These are phyloP conservation scores for Troides oblongomaculatus DNA, from an alignment of 2,888 invertebrate species.

Conservation along the genomic window DNA sequence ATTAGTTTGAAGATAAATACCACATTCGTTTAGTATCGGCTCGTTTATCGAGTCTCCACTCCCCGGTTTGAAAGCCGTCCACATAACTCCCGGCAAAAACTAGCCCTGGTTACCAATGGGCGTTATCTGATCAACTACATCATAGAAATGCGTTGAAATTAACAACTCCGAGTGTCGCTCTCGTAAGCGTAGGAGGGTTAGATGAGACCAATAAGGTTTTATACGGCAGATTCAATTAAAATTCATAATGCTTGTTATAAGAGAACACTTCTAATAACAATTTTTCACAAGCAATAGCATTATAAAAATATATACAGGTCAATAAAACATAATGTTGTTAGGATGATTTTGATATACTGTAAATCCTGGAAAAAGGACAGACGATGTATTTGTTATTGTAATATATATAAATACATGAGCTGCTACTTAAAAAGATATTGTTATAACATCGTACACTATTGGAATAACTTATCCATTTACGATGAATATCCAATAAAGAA, in stretches of 20 bases:
- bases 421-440: background rate
- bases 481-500: no score
- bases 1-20: constrained; percentile 25
- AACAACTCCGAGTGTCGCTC: constrained; percentile 6
- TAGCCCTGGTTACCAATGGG: constrained; percentile 55
- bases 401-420: background rate
- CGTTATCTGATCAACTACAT: constrained; percentile 57
- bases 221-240: no score
- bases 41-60: constrained; percentile 29
- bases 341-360: no score
- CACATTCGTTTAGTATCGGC: constrained; percentile 28
- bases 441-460: background rate
- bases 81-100: constrained; percentile 55
- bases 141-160: constrained; percentile 55
- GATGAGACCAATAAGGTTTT: background rate
- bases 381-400: background rate
- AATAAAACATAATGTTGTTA: no score
- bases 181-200: no score
- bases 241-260: no score
- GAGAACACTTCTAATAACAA: no score
- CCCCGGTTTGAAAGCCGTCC: constrained; percentile 53
- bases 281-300: no score
- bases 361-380: no score
- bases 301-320: no score
- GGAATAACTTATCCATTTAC: background rate